Evolutionary conservation across 2,113 vertebrate species (phyloP), one percentile per base, ranked within the genome.

Genomic region (Petaurus breviceps): DNA sequence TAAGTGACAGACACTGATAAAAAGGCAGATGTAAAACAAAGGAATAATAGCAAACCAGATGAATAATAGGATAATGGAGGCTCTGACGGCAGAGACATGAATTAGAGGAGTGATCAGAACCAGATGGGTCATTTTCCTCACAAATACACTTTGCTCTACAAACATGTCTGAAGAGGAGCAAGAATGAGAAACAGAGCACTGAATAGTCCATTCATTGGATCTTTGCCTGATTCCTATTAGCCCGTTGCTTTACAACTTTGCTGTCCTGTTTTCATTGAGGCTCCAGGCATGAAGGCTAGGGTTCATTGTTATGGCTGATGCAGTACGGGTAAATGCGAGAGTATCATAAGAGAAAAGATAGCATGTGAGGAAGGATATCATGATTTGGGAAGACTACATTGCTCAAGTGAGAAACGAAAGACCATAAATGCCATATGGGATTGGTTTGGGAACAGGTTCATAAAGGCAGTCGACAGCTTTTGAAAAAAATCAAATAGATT

Each of bases 221-320:
- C 61, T 77, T 77, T 22, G 68, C 6, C 89, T 10, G 14, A 95
- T 91, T 96, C 47, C 91, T 96, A 52, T 93, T 51, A 95, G 89
- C 95, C 43, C 22, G 11, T 1, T 84, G 92, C 68, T 94, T 97
- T 97, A n/a, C 77, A 93, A 89, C 90, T 93, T 93, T 95, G 77
- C n/a, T 95, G 92, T 52, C n/a, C 52, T 95, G n/a, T 92, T 97
- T 96, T 96, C 77, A 90, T 53, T 61, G 37, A 12, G 89, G 50
- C 51, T 90, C 97, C 91, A 91, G 37, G 94, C 93, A 90, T 31
- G 50, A 46, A 90, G 55, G 49, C 37, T 55, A 93, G 53, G 61
- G 51, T 92, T 96, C 53, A 68, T 94, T 95, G 77, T 51, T 47
- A 49, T 90, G 94, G 93, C 77, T 96, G 92, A 94, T 89, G 96